These are phyloP conservation scores for Clusia tigrina DNA, from an alignment of 2,888 invertebrate species.

Conservation along the genomic window DNA sequence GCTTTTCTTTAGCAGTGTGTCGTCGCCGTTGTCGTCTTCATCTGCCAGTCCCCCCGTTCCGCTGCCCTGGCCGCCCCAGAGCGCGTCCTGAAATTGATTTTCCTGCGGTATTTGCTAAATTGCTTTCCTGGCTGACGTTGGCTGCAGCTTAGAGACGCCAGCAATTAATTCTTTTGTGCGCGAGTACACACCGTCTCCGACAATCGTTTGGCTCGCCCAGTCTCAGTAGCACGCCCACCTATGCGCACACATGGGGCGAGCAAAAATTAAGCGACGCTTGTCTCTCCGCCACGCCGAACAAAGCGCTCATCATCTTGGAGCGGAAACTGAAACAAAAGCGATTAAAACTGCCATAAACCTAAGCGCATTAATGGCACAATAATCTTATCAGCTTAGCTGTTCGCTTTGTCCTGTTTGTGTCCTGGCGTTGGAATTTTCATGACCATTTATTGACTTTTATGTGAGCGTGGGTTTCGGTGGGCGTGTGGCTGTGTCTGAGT, in stretches of 20 bases:
- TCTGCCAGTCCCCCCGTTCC: neutral
- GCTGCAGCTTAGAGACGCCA: conserved; percentile 7
- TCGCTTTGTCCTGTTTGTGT: conserved; percentile 17
- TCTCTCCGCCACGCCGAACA: neutral
- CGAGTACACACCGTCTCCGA: neutral
- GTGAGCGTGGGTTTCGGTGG: neutral
- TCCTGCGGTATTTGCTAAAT: conserved; percentile 51
- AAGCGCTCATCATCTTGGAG: conserved; percentile 12
- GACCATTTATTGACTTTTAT: conserved; percentile 58
- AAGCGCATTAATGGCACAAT: conserved; percentile 55
- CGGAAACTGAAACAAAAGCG: conserved; percentile 53
- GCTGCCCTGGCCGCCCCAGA: neutral
- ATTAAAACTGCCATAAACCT: conserved; percentile 58
- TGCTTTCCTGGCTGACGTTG: conserved; percentile 41
- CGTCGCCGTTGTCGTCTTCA: neutral
- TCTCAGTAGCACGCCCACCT: conserved; percentile 30
- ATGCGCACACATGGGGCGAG: conserved; percentile 24
- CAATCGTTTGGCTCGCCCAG: neutral
- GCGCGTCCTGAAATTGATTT: conserved; percentile 19
- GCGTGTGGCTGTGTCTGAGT: neutral
- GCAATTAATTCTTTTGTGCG: conserved; percentile 4
- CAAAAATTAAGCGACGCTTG: neutral
- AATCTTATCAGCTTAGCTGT: conserved; percentile 56
- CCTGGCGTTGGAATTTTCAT: conserved; percentile 45
- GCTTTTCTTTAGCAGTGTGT: neutral